Evolutionary conservation across 2,797 vertebrate species (phyloP), one percentile per base, ranked within the genome.

Genomic region (Smutsia gigantea): DNA sequence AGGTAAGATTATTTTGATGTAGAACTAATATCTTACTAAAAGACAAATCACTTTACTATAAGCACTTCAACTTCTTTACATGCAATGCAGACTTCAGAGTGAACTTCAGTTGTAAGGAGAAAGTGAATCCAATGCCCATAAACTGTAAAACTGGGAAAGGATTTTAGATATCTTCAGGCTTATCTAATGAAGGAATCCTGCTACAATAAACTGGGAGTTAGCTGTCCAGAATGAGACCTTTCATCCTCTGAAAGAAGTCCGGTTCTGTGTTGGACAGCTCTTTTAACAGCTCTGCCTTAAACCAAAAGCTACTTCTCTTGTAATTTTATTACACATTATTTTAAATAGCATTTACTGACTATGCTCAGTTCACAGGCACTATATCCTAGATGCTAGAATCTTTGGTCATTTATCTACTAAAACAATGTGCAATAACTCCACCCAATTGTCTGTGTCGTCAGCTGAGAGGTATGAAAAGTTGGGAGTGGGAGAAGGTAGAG

Each of bases 1-100:
- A 86, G 25, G 27, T 55, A 81, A 87, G 14, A 17, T 42, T 81
- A 95, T 95, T 94, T 75, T 96, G 7, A 72, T 78, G 74, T 2
- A 93, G 23, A 64, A 64, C 14, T 72, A 74, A 61, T 57, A 83
- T 75, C 31, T 87, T 78, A 64, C 13, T 71, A 71, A 34, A 84
- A 49, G 68, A 17, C 4, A 5, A 91, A 55, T 78, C 39, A 74
- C 4, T 92, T 95, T 84, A 10, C 25, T 57, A 31, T 42, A 63
- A 88, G 17, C 4, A 74, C 34, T 21, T 55, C 1, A 0, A 66
- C 46, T 83, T 77, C 51, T 59, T 59, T 13, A 79, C 2, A 68
- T 84, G 19, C 8, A 94, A 69, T 63, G 9, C 15, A 77, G 55
- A 89, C 12, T 18, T 37, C 82, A 74, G 13, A 66, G 1, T 82